Evolutionary conservation across 2,113 vertebrate genomes (phyloP).

Genomic region (Chionodraco myersi): DNA sequence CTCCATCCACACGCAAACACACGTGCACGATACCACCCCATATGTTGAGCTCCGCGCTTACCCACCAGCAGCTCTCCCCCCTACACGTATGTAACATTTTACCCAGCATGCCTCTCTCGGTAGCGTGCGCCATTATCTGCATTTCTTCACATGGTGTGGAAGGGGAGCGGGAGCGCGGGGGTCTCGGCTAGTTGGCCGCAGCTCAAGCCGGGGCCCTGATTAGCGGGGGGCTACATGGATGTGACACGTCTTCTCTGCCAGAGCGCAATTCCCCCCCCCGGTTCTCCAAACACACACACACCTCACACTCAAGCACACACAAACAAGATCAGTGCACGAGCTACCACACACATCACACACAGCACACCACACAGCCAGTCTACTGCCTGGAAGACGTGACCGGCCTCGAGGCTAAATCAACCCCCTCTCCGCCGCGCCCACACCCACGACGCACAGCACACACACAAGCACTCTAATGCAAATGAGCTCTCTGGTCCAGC

Average conservation of each 20-base stretch:
- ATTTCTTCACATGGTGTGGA: conserved; percentile 87
- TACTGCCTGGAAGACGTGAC: conserved; percentile 87
- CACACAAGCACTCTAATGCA: conserved; percentile 78
- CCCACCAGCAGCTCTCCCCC: conserved; percentile 71
- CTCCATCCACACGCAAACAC: conserved; percentile 28
- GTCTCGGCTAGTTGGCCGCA: conserved; percentile 68
- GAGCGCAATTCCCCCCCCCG: conserved; percentile 69
- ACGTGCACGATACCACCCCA: conserved; percentile 35
- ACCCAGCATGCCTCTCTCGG: conserved; percentile 65
- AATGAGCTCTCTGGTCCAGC: conserved; percentile 87
- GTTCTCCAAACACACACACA: conserved; percentile 34
- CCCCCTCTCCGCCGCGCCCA: conserved; percentile 40
- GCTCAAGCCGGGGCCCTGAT: conserved; percentile 84
- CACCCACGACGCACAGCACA: conserved; percentile 32
- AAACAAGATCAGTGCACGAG: too few relatives aligned
- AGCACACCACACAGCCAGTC: conserved; percentile 71
- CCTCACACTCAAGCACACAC: neutral
- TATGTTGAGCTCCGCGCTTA: conserved; percentile 56
- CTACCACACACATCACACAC: conserved; percentile 37
- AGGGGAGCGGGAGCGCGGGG: conserved; percentile 7
- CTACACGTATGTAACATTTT: conserved; percentile 64
- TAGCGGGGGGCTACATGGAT: conserved; percentile 86
- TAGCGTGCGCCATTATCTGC: conserved; percentile 81
- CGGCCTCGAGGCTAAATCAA: conserved; percentile 87
- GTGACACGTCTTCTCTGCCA: conserved; percentile 87